Base-by-base conservation (phyloP, 1,140 invertebrate species). In the Panagrolaimus sp. region DNA sequence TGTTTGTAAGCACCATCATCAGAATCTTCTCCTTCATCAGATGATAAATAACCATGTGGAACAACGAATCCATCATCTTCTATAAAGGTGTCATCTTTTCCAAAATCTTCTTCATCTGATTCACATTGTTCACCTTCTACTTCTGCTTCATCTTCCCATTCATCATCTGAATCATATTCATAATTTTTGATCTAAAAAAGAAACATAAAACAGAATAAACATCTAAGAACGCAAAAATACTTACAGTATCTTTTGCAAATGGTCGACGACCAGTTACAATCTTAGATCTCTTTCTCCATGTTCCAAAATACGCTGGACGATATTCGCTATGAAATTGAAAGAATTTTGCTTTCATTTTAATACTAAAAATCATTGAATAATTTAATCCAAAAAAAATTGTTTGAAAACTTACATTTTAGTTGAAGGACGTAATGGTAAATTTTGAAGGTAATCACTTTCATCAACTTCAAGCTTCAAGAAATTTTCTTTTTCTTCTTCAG, bases 111-210 rank as follows among this genome's bases (percentile, higher is more conserved):
- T 5, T 71, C 79, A 51, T 82, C 80, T 13, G 85, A 86, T 31
- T 87, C 75, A 69, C 85, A 86, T 72, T 88, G 87, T 46, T 87
- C 87, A 8, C 86, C 86, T 72, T 93, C 93, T 78, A 3, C 68
- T 53, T 96, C 94, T 79, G n/a, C n/a, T n/a, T n/a, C n/a, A n/a
- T 97, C 93, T 83, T 98, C 95, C 95, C 95, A 98, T 81, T 98
- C 95, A 64, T 94, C 93, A 80, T 97, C 95, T 42, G 92, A 96
- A 84, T 98, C 93, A 44, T 94, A 88, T 80, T 95, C 92, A 81
- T 98, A 98, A 84, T 98, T 93, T 73, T 95, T 89, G 62, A 87
- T 68, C 74, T 85, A 72, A 44, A 38, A 38, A 2, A 7, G 7
- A 38, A 38, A n/a, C n/a, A 78, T 72, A 20, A 69, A 5, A 27